Conservation (phyloP, 2,888 invertebrate species). For the Agrotis ipsilon region DNA sequence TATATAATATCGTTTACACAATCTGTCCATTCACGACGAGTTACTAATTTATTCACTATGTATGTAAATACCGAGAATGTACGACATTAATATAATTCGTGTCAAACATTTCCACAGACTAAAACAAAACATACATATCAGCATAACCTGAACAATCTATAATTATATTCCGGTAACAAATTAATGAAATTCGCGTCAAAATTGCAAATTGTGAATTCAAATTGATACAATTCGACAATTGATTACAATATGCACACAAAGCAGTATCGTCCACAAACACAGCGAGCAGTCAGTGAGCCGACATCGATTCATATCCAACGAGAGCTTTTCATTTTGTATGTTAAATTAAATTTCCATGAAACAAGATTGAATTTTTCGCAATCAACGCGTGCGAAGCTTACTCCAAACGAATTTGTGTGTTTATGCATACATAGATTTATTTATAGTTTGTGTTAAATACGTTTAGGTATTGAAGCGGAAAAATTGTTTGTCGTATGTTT, state of each 20-base stretch:
- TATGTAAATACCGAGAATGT: neutral
- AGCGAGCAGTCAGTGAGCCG: constrained; percentile 87
- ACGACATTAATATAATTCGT: neutral
- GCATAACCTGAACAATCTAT: constrained; percentile 64
- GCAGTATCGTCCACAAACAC: constrained; percentile 88
- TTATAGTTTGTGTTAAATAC: constrained; percentile 44
- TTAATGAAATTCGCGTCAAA: constrained; percentile 87
- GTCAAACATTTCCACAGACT: constrained; percentile 25
- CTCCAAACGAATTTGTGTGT: constrained; percentile 76
- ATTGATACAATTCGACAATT: constrained; percentile 89
- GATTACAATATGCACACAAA: constrained; percentile 90
- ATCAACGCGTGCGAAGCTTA: constrained; percentile 84
- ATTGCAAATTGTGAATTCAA: constrained; percentile 88
- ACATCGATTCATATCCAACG: constrained; percentile 89
- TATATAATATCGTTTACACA: no score
- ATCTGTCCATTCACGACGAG: no score
- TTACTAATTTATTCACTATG: neutral
- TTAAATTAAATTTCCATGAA: constrained; percentile 91
- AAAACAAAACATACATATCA: constrained; percentile 48
- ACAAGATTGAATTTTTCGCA: constrained; percentile 91
- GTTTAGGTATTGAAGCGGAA: constrained; percentile 3
- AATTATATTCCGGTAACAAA: constrained; percentile 79
- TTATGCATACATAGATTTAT: constrained; percentile 57
- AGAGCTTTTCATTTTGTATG: constrained; percentile 90
- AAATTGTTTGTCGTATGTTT: neutral